Conservation (phyloP, 2,888 invertebrate genomes). For the Thecophora atra region DNA sequence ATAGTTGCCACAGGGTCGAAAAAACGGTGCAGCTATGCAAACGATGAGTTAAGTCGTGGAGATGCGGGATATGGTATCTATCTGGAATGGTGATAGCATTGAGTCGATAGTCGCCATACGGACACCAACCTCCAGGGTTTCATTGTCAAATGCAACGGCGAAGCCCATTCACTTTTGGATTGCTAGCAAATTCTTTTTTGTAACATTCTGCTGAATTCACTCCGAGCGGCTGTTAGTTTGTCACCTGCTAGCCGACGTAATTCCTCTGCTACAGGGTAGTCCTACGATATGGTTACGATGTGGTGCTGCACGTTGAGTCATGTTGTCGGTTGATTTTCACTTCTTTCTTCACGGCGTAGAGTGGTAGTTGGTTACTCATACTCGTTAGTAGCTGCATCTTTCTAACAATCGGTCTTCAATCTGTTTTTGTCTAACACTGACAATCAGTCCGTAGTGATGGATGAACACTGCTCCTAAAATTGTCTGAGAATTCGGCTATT, state of each 20-base stretch:
- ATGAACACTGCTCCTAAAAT: slow-evolving; percentile 42
- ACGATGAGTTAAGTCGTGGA: slow-evolving; percentile 24
- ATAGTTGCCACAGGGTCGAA: slow-evolving; percentile 41
- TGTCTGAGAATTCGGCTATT: slow-evolving; percentile 39
- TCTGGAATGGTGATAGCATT: too few species aligned
- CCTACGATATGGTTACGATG: slow-evolving; percentile 35
- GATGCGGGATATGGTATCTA: background rate
- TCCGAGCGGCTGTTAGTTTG: slow-evolving; percentile 36
- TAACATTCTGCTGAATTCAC: slow-evolving; percentile 37
- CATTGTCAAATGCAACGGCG: slow-evolving; percentile 55
- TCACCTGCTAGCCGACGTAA: slow-evolving; percentile 51
- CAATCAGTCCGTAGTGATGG: slow-evolving; percentile 37
- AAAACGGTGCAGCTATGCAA: slow-evolving; percentile 44
- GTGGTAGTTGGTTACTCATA: background rate
- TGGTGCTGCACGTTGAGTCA: slow-evolving; percentile 38
- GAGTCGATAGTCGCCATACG: slow-evolving; percentile 47
- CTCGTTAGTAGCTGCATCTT: background rate
- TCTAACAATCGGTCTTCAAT: slow-evolving; percentile 6
- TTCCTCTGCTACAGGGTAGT: slow-evolving; percentile 40
- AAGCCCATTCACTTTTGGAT: slow-evolving; percentile 60
- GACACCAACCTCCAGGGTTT: slow-evolving; percentile 48
- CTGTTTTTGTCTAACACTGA: slow-evolving; percentile 34
- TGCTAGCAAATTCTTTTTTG: slow-evolving; percentile 62
- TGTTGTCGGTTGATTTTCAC: background rate
- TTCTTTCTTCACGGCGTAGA: slow-evolving; percentile 2